These are phyloP conservation scores for Caenorhabditis macrosperma DNA, from an alignment of 2,888 invertebrate genomes.

Conservation along the genomic window DNA sequence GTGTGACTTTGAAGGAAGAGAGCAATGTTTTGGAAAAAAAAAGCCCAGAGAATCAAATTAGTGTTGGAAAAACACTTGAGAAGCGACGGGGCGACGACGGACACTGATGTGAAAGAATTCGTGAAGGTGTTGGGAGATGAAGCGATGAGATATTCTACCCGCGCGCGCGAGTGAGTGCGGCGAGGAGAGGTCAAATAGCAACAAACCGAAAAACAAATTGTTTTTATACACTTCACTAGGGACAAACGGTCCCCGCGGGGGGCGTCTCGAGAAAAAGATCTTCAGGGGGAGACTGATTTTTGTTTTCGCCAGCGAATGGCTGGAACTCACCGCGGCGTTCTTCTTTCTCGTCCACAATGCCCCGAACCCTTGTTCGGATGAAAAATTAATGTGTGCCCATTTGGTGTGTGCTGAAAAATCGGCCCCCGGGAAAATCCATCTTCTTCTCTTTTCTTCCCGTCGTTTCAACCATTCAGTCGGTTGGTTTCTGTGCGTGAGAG, in stretches of 20 bases:
- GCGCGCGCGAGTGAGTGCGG: background rate
- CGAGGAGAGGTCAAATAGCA: background rate
- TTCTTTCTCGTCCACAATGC: too few relatives aligned
- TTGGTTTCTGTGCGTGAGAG: too few relatives aligned
- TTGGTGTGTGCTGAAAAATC: background rate
- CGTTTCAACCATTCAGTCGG: too few relatives aligned
- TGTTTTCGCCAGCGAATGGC: too few relatives aligned
- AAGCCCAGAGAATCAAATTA: too few relatives aligned
- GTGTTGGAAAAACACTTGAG: background rate
- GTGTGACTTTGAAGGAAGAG: background rate
- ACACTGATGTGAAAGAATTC: background rate
- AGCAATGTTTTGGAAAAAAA: background rate
- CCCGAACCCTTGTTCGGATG: background rate
- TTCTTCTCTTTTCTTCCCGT: too few relatives aligned
- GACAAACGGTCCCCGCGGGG: background rate
- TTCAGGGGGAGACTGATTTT: too few relatives aligned
- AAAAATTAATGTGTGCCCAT: conserved; percentile 1
- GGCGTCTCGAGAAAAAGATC: too few relatives aligned
- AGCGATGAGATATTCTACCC: background rate
- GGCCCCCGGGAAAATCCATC: background rate
- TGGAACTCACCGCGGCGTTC: too few relatives aligned
- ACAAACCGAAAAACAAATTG: background rate
- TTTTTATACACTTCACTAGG: background rate
- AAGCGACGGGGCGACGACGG: background rate
- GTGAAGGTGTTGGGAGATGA: too few relatives aligned